Evolutionary conservation across 2,113 vertebrate genomes (phyloP), one percentile per base, ranked within the genome.

Genomic region (Cavia porcellus): DNA sequence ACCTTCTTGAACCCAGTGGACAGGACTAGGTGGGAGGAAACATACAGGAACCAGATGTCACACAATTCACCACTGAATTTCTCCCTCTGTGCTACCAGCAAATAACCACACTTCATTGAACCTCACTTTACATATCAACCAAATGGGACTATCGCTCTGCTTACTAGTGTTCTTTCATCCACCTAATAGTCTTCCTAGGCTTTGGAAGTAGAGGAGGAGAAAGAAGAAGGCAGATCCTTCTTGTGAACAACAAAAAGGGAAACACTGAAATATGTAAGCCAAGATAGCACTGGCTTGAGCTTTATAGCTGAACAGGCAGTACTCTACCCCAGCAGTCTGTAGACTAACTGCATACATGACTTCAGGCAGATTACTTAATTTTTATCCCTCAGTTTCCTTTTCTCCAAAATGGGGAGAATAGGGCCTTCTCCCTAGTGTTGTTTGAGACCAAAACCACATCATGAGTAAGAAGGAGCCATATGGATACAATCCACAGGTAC

Each of bases 381-480:
- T 89, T 74, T 66, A 30, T 28, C 45, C 81, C 74, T 86, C 62
- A 47, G 52, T 77, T 75, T 96, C 57, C 57, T 81, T 82, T 30
- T 72, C 64, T 89, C 55, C 68, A 84, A 92, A 92, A 45, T 15
- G 64, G 32, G 57, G 72, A 15, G 47, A 75, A 30, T 3, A 75
- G n/a, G 4, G 42, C 32, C 28, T 30, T 62, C 35, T 81, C 74
- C 52, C 8, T 24, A 42, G 87, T 15, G 10, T 15, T 59, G 12
- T 24, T 20, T 68, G 14, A 91, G 30, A 45, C 72, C 52, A 62
- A n/a, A 83, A 4, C 35, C 30, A 45, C 28, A n/a, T 62, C 59
- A 47, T 19, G 4, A 0, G 0, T 35, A 64, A 66, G 45, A 38
- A n/a, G 72, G 17, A 42, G 22, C 11, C 14, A 0, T 0, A 0